Evolutionary conservation across 2,888 invertebrate genomes (phyloP).

Genomic region (Drosophila anomalata): DNA sequence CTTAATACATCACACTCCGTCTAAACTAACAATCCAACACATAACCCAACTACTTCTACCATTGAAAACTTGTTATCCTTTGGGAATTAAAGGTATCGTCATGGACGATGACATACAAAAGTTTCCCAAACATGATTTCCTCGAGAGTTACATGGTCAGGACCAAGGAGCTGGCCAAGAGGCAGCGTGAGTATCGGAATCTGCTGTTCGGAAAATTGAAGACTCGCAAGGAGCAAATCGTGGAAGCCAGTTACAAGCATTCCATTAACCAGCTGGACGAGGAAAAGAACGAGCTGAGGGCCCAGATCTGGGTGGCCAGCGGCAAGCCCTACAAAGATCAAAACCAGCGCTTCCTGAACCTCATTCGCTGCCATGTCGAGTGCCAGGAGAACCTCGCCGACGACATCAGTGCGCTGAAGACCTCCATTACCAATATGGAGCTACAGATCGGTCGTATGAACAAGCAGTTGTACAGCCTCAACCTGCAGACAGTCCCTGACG

Average conservation of each 20-base stretch:
- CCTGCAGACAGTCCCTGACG: conserved; percentile 78
- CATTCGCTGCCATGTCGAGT: conserved; percentile 78
- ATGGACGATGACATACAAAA: background rate
- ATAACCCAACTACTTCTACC: too few species aligned
- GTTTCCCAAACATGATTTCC: conserved; percentile 44
- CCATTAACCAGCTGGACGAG: conserved; percentile 60
- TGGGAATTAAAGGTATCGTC: too few species aligned
- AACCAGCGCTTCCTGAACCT: conserved; percentile 65
- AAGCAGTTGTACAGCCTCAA: conserved; percentile 79
- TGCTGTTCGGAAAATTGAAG: conserved; percentile 70
- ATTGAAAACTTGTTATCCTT: too few species aligned
- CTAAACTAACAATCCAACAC: too few species aligned
- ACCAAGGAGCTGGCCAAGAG: conserved; percentile 78
- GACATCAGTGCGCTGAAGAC: conserved; percentile 74
- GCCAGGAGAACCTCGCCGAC: conserved; percentile 75
- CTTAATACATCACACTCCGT: too few species aligned
- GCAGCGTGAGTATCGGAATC: conserved; percentile 78
- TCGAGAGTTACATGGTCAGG: conserved; percentile 67
- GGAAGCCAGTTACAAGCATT: conserved; percentile 69
- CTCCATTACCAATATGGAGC: conserved; percentile 73
- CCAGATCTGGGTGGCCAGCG: conserved; percentile 80
- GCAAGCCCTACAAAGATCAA: conserved; percentile 53
- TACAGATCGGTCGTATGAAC: conserved; percentile 75
- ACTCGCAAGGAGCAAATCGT: conserved; percentile 77
- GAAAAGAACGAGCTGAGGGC: conserved; percentile 79